A percentile compares a stretch with the other conserved stretches of the same genome.
Evolutionary conservation across 2,113 vertebrate species (phyloP).

Genomic region (Chaetodon trifascialis): DNA sequence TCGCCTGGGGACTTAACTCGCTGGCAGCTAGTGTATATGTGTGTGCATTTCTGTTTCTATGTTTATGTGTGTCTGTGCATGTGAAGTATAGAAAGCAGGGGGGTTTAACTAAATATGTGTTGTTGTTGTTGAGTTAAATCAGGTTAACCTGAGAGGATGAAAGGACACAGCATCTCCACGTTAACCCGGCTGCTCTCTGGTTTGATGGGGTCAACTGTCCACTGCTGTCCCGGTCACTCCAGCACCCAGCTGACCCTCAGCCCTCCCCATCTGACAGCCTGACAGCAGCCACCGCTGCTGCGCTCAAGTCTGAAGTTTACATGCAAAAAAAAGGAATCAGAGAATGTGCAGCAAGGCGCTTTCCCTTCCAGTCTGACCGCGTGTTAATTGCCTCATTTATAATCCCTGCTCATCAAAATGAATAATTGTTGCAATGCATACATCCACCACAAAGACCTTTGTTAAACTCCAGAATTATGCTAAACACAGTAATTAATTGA

Average conservation of each 20-base stretch:
- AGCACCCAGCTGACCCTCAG: constrained; percentile 54
- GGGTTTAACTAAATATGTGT: constrained; percentile 13
- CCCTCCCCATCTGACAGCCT: constrained; percentile 56
- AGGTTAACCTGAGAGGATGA: constrained; percentile 69
- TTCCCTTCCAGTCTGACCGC: constrained; percentile 74
- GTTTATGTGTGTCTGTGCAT: constrained; percentile 11
- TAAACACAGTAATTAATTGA: constrained; percentile 81
- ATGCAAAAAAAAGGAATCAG: constrained; percentile 38
- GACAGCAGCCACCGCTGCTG: constrained; percentile 28
- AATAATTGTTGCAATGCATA: constrained; percentile 77
- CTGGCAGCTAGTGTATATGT: constrained; percentile 54
- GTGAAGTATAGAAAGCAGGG: not conserved
- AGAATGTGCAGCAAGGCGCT: constrained; percentile 54
- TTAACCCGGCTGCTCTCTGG: constrained; percentile 42
- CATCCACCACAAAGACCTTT: constrained; percentile 75
- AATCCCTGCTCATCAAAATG: constrained; percentile 81
- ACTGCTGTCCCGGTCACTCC: constrained; percentile 36
- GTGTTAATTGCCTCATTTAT: constrained; percentile 85
- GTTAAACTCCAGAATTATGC: constrained; percentile 77
- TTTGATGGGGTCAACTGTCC: constrained; percentile 69
- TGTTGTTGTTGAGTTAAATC: constrained; percentile 64
- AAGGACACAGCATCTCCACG: constrained; percentile 57
- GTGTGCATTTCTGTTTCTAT: constrained; percentile 18
- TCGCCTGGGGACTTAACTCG: constrained; percentile 75
- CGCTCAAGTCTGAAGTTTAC: constrained; percentile 50